Evolutionary conservation across 2,888 invertebrate species (phyloP).

Genomic region (Slavum lentiscoides): DNA sequence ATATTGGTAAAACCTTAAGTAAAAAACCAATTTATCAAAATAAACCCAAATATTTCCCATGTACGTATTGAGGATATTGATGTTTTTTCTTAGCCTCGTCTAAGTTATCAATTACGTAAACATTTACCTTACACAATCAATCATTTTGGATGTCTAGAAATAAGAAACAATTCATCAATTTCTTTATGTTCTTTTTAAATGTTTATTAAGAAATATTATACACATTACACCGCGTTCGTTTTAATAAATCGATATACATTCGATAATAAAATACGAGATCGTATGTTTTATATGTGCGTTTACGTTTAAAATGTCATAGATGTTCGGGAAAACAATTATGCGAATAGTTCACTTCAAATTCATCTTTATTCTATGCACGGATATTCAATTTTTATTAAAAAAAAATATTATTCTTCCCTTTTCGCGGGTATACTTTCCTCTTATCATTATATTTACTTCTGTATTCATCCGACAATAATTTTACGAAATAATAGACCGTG

Average conservation of each 20-base stretch:
- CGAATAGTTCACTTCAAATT: too few relatives aligned
- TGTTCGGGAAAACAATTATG: too few relatives aligned
- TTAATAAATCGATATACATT: background rate
- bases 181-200: background rate
- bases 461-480: too few relatives aligned
- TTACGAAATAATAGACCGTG: too few relatives aligned
- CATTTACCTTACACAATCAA: background rate
- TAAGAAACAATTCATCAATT: background rate
- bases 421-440: too few relatives aligned
- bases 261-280: too few relatives aligned
- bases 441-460: too few relatives aligned
- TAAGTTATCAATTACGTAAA: constrained; percentile 3
- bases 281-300: too few relatives aligned
- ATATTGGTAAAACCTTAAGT: background rate
- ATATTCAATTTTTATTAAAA: too few relatives aligned
- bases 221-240: background rate
- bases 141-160: constrained; percentile 16
- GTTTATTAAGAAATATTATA: background rate
- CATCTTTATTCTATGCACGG: too few relatives aligned
- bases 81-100: background rate
- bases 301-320: too few relatives aligned
- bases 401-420: too few relatives aligned
- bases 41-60: background rate
- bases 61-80: background rate
- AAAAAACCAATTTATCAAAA: constrained; percentile 21